Percentiles rank a stretch among this genome's conserved stretches.
Evolutionary conservation across 64 coral and sea anemone genomes (phyloP).

Genomic region (Montipora sp.): DNA sequence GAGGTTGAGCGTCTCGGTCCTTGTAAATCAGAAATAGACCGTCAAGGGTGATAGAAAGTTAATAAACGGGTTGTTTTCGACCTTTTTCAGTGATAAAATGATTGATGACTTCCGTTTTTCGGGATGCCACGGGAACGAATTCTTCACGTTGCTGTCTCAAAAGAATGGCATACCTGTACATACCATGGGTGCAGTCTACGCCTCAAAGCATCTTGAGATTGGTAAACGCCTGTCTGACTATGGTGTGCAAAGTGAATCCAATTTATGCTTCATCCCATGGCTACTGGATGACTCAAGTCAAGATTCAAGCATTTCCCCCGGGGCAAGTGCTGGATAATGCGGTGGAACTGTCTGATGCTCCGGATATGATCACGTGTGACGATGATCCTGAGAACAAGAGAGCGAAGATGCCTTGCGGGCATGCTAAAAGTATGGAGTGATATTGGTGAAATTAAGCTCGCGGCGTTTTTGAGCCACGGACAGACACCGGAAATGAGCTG

Average conservation of each 20-base stretch:
- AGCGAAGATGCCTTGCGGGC: constrained; percentile 93
- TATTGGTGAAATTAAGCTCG: background rate
- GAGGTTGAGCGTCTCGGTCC: too few species aligned
- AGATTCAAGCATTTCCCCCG: background rate
- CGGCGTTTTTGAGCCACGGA: too few species aligned
- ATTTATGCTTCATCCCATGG: background rate
- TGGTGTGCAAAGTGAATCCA: background rate
- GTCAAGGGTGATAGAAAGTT: too few species aligned
- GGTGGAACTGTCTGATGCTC: constrained; percentile 66
- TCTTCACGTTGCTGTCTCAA: constrained; percentile 17
- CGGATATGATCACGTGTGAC: constrained; percentile 98
- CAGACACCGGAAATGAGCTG: too few species aligned
- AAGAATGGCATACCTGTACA: constrained; percentile 26
- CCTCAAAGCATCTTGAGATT: constrained; percentile 15
- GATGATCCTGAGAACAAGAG: constrained; percentile 86
- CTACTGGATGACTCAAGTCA: background rate
- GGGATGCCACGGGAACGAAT: constrained; percentile 67
- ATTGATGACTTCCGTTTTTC: too few species aligned
- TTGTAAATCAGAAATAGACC: too few species aligned
- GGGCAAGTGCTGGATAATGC: constrained; percentile 53
- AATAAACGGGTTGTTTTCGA: too few species aligned
- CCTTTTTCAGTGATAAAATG: too few species aligned
- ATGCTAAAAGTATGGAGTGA: constrained; percentile 78
- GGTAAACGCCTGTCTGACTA: constrained; percentile 39
- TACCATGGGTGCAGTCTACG: constrained; percentile 6